Evolutionary conservation across 2,113 vertebrate genomes (phyloP), one percentile per base, ranked within the genome.

Genomic region (Petaurus breviceps): DNA sequence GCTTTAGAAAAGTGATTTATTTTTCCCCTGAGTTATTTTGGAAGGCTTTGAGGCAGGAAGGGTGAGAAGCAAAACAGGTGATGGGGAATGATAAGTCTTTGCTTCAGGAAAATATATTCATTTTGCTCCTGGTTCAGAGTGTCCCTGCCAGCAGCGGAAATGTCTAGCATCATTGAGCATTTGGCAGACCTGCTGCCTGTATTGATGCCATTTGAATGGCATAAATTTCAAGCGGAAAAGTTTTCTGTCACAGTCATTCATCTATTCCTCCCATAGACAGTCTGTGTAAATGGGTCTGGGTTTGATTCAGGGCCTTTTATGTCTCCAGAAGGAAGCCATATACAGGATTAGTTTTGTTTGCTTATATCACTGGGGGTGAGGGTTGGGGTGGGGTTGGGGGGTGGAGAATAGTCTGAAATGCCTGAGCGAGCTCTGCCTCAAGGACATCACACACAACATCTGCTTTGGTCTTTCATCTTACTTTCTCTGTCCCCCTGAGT

Each of bases 181-280:
- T 97, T 97, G 97, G 97, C 96, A 97, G 94, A 51, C 37, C 46
- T 52, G 5, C 91, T 49, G 61, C 92, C 95, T n/a, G 46, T 92
- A 97, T 96, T 90, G 52, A 93, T 97, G 96, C 95, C 93, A 96
- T 97, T 92, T 57, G 92, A 96, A 90, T 96, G 96, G 84, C 91
- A 91, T 94, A 97, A 91, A 28, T 92, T 97, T 96, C 92, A 97
- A 91, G 96, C 94, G 95, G 89, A 94, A 96, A 97, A 84, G 91
- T 94, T 96, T 95, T 94, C 93, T 53, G 53, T 97, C 95, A 94
- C 90, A 90, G 53, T 96, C 93, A 51, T 93, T 96, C 51, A 93
- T 95, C 96, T 61, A 26, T 37, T 96, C 54, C 61, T 97, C 97
- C 95, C 93, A 91, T 95, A 95, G 94, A 77, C 8, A 91, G 89